These are phyloP conservation scores for Diabrotica undecimpunctata DNA, from an alignment of 1,140 invertebrate species.

Conservation along the genomic window DNA sequence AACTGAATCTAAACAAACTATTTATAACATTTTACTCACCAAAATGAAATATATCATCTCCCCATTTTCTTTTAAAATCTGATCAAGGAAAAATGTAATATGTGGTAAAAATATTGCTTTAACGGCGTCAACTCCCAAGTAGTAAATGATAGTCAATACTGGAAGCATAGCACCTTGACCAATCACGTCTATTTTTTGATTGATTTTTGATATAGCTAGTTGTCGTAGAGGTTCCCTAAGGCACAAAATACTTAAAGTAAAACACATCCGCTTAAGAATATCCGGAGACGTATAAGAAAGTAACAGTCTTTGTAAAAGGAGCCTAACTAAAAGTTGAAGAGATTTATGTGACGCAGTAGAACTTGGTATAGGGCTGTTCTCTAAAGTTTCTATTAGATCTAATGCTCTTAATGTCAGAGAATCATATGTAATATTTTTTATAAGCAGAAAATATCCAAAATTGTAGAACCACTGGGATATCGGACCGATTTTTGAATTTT, in stretches of 20 bases:
- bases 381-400: conserved; percentile 38
- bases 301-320: conserved; percentile 39
- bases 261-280: conserved; percentile 41
- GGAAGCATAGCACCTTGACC: conserved; percentile 27
- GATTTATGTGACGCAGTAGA: conserved; percentile 35
- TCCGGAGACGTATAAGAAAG: conserved; percentile 29
- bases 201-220: conserved; percentile 36
- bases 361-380: conserved; percentile 37
- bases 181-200: conserved; percentile 32
- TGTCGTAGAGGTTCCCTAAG: conserved; percentile 34
- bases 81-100: conserved; percentile 29
- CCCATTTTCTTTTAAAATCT: conserved; percentile 20
- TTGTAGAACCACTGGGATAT: conserved; percentile 45
- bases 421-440: conserved; percentile 42
- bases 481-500: conserved; percentile 39
- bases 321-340: conserved; percentile 38
- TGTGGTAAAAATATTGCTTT: conserved; percentile 31
- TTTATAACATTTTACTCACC: conserved; percentile 25
- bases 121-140: conserved; percentile 37
- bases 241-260: conserved; percentile 37
- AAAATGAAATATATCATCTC: conserved; percentile 29
- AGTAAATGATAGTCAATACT: conserved; percentile 34
- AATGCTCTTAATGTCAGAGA: conserved; percentile 35
- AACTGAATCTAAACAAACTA: too few relatives aligned
- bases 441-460: conserved; percentile 42